phyloP scores from a whole-genome alignment of 2,797 vertebrate genomes.

The Nasua narica region DNA sequence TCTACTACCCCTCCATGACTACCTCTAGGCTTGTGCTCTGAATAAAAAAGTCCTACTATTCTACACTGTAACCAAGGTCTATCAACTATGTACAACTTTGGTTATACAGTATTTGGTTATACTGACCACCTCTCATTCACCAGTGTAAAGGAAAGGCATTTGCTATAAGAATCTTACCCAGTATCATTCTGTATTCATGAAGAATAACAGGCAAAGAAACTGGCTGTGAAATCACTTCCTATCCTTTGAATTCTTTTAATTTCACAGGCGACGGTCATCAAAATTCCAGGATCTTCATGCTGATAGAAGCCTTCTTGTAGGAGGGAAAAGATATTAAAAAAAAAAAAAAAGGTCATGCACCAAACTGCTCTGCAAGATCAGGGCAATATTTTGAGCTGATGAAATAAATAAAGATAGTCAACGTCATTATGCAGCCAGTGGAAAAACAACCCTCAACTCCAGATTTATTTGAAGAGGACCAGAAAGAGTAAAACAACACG shows the following conservation, averaged over 20 bases:
- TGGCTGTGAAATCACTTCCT: background rate
- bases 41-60: background rate
- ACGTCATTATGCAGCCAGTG: background rate
- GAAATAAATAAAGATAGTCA: background rate
- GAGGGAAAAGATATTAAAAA: background rate
- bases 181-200: background rate
- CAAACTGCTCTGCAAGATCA: background rate
- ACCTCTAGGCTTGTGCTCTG: background rate
- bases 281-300: background rate
- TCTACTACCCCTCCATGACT: no score
- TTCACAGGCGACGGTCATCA: background rate
- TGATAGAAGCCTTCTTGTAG: background rate
- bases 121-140: background rate
- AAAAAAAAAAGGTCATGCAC: background rate
- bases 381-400: background rate
- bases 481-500: background rate
- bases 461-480: background rate
- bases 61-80: background rate
- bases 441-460: background rate
- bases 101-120: background rate
- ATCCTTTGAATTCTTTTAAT: background rate
- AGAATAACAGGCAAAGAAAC: background rate
- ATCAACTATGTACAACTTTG: background rate
- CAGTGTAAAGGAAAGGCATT: background rate
- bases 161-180: background rate